Conservation (phyloP, 2,888 invertebrate species). For the Gandaritis pyraliata region DNA sequence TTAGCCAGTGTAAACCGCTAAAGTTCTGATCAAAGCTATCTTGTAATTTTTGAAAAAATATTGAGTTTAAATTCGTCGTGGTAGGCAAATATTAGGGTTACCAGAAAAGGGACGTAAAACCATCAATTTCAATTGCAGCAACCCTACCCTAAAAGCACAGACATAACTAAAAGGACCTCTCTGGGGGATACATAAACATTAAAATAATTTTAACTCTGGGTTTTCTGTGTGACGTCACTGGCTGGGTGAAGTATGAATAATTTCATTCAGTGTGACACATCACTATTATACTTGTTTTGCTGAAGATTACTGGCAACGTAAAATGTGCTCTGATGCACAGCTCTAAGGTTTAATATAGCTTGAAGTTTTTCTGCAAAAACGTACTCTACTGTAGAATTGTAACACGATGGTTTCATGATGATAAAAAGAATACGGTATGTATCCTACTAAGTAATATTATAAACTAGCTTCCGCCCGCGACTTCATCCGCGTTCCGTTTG, state of each 20-base stretch:
- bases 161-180: constrained; percentile 15
- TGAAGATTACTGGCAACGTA: background rate
- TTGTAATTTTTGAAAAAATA: too few relatives aligned
- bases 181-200: constrained; percentile 13
- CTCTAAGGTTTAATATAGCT: background rate
- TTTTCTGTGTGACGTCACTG: constrained; percentile 24
- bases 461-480: too few relatives aligned
- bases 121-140: constrained; percentile 15
- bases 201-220: constrained; percentile 11
- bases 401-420: too few relatives aligned
- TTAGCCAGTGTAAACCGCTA: constrained; percentile 7
- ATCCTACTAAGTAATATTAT: too few relatives aligned
- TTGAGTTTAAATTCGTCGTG: background rate
- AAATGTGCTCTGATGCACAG: background rate
- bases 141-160: constrained; percentile 8
- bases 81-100: constrained; percentile 1
- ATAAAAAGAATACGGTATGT: too few relatives aligned
- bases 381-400: too few relatives aligned
- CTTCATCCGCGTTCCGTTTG: too few relatives aligned
- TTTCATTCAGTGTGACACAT: constrained; percentile 8
- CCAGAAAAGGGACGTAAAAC: background rate
- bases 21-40: background rate
- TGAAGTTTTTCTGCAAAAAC: background rate
- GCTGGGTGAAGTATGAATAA: constrained; percentile 23
- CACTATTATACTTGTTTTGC: background rate